These are phyloP conservation scores for Mormyrus lacerda DNA, from an alignment of 2,113 vertebrate genomes.

Conservation along the genomic window DNA sequence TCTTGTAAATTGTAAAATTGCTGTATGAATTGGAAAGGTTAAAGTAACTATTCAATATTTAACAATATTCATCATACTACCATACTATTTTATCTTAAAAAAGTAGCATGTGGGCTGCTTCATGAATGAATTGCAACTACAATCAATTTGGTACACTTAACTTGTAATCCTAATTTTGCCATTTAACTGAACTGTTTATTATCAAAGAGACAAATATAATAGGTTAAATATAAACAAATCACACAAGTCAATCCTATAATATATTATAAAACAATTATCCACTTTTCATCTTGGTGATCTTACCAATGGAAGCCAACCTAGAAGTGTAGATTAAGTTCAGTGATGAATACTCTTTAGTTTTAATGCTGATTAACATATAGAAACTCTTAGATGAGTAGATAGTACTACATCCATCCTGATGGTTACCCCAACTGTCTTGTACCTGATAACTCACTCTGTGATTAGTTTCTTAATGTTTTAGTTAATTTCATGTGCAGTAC, in stretches of 20 bases:
- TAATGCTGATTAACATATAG: neutral
- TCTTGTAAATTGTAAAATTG: neutral
- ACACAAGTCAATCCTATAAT: neutral
- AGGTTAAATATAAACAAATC: neutral
- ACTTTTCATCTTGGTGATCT: neutral
- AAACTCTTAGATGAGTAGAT: neutral
- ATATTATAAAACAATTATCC: neutral
- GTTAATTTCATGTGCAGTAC: neutral
- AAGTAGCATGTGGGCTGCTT: neutral
- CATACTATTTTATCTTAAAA: neutral
- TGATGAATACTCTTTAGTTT: neutral
- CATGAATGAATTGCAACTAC: neutral
- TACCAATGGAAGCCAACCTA: neutral
- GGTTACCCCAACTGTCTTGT: neutral
- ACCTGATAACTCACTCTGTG: neutral
- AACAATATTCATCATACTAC: neutral
- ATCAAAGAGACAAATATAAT: neutral
- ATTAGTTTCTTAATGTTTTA: neutral
- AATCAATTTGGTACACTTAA: neutral
- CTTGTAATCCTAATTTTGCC: neutral
- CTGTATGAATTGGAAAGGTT: neutral
- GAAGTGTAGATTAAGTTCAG: neutral
- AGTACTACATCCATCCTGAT: neutral
- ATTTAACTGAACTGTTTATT: neutral
- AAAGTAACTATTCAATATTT: neutral